Conservation (phyloP, 2,113 vertebrate species). For the Otocyon megalotis region DNA sequence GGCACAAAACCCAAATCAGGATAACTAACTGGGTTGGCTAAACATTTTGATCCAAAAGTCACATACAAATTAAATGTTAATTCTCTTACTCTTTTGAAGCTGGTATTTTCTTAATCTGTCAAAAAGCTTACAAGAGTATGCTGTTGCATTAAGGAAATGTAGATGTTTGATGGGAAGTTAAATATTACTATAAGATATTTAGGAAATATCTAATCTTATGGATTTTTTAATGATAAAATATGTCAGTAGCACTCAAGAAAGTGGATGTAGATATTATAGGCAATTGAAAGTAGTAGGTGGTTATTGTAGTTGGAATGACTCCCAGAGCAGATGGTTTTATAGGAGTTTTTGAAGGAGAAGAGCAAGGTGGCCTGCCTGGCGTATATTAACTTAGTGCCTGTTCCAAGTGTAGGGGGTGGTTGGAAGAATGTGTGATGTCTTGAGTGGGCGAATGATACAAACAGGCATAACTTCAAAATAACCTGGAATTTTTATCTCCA, state of each 20-base stretch:
- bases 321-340: slow-evolving; percentile 84
- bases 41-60: slow-evolving; percentile 65
- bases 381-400: slow-evolving; percentile 80
- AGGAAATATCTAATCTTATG: slow-evolving; percentile 24
- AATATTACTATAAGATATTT: slow-evolving; percentile 36
- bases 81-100: slow-evolving; percentile 48
- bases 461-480: slow-evolving; percentile 82
- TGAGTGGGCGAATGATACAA: slow-evolving; percentile 80
- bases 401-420: slow-evolving; percentile 82
- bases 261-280: slow-evolving; percentile 76
- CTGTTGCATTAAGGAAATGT: background rate
- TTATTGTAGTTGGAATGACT: slow-evolving; percentile 82
- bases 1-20: slow-evolving; percentile 53
- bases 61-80: slow-evolving; percentile 42
- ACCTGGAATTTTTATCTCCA: slow-evolving; percentile 76
- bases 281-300: slow-evolving; percentile 81
- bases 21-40: slow-evolving; percentile 54
- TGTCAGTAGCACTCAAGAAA: slow-evolving; percentile 70
- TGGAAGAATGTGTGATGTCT: slow-evolving; percentile 80
- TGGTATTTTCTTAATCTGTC: slow-evolving; percentile 10
- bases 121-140: background rate
- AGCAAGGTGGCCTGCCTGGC: slow-evolving; percentile 85
- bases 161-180: slow-evolving; percentile 24
- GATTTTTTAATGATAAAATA: slow-evolving; percentile 74
- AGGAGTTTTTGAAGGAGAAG: slow-evolving; percentile 83